These are phyloP conservation scores for Syrrhaptes paradoxus DNA, from an alignment of 2,113 vertebrate genomes.

Conservation along the genomic window DNA sequence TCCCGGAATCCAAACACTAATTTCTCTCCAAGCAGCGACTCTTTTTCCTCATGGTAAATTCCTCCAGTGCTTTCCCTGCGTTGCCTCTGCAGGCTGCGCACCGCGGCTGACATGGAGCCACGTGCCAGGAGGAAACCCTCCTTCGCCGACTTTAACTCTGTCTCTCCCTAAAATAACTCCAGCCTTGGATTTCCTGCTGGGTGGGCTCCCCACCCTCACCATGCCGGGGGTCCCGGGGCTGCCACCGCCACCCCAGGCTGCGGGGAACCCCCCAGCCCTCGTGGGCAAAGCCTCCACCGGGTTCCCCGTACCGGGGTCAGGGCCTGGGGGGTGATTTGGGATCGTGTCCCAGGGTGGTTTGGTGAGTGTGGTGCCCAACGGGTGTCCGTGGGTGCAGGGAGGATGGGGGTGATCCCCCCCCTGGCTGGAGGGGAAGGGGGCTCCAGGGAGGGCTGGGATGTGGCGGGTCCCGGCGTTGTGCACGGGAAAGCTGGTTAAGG, in stretches of 20 bases:
- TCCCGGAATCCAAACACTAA: neutral
- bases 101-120: conserved; percentile 43
- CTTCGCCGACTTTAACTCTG: conserved; percentile 37
- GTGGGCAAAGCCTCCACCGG: fast-evolving
- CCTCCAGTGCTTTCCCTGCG: conserved; percentile 27
- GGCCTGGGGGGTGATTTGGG: neutral
- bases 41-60: conserved; percentile 23
- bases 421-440: neutral
- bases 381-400: neutral
- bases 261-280: fast-evolving
- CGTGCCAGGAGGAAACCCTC: conserved; percentile 42
- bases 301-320: fast-evolving
- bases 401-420: neutral
- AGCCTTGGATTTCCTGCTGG: fast-evolving
- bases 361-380: fast-evolving
- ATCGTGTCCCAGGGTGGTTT: fast-evolving
- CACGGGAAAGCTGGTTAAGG: neutral
- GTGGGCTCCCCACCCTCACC: neutral
- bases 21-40: neutral
- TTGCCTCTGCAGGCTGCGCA: conserved; percentile 18
- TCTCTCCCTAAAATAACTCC: neutral
- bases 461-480: neutral
- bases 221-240: fast-evolving
- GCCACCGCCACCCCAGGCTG: fast-evolving
- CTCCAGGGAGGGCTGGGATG: neutral